A percentile compares a stretch with the other conserved stretches of the same genome.
phyloP scores from a whole-genome alignment of 1,140 invertebrate genomes.

The Conus betulinus region DNA sequence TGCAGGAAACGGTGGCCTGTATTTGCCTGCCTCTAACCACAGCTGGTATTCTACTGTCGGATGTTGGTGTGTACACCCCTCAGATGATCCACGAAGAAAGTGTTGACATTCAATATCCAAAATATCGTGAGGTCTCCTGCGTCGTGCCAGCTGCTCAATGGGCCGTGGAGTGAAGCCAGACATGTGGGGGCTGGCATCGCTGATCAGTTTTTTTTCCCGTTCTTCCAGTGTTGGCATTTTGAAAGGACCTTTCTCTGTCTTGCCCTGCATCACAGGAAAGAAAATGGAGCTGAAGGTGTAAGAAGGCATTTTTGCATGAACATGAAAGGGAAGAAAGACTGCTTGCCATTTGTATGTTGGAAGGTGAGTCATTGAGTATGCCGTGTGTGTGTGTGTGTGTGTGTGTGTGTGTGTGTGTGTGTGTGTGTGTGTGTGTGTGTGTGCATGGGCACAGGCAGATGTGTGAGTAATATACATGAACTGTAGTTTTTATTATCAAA shows the following conservation, averaged over 20 bases:
- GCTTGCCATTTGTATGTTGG: neutral
- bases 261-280: neutral
- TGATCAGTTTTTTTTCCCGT: conserved; percentile 63
- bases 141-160: conserved; percentile 62
- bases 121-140: conserved; percentile 59
- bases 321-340: too few relatives aligned
- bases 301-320: neutral
- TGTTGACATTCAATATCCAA: conserved; percentile 73
- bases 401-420: neutral
- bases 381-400: too few relatives aligned
- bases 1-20: conserved; percentile 63
- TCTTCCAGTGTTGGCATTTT: conserved; percentile 64
- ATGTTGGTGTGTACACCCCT: conserved; percentile 61
- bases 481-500: too few relatives aligned
- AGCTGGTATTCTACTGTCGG: conserved; percentile 67
- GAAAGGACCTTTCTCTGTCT: neutral
- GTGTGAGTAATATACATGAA: too few relatives aligned
- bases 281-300: neutral
- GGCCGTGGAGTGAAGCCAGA: conserved; percentile 70
- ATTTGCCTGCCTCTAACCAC: conserved; percentile 74
- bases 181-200: conserved; percentile 45
- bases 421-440: neutral
- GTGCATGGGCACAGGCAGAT: too few relatives aligned
- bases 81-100: conserved; percentile 59
- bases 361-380: neutral